Conservation (phyloP, 2,888 invertebrate species). For the Oscheius myriophilus region DNA sequence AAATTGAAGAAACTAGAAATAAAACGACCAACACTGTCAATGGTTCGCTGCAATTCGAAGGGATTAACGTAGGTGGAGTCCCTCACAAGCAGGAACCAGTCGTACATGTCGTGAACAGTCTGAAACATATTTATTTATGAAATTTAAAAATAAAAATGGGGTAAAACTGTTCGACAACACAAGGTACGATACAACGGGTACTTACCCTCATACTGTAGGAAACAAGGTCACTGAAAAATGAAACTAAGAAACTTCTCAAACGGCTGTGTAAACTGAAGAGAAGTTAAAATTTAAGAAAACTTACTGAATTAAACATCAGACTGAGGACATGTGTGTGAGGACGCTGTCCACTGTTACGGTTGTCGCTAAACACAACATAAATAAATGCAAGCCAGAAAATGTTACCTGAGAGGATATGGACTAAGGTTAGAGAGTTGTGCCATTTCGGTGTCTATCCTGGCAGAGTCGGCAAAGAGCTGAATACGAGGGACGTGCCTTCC, state of each 20-base stretch:
- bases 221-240: no score
- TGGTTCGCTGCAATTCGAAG: constrained; percentile 80
- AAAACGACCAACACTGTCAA: constrained; percentile 69
- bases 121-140: constrained; percentile 36
- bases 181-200: no score
- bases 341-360: constrained; percentile 47
- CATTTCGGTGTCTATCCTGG: constrained; percentile 59
- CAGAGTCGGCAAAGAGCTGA: constrained; percentile 61
- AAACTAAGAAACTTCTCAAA: no score
- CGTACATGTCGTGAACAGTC: constrained; percentile 79
- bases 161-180: not conserved
- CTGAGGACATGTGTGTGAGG: constrained; percentile 47
- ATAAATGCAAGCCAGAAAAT: not conserved
- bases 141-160: not conserved
- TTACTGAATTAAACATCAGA: constrained; percentile 46
- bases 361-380: constrained; percentile 1
- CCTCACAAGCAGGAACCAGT: constrained; percentile 88
- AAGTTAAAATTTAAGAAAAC: constrained; percentile 12
- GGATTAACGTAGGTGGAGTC: constrained; percentile 88
- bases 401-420: constrained; percentile 47
- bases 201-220: not conserved
- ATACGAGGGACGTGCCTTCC: constrained; percentile 77
- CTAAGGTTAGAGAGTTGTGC: constrained; percentile 54
- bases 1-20: not conserved
- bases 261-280: no score